Evolutionary conservation across 2,888 invertebrate genomes (phyloP).

Genomic region (Leptodirus hochenwartii): DNA sequence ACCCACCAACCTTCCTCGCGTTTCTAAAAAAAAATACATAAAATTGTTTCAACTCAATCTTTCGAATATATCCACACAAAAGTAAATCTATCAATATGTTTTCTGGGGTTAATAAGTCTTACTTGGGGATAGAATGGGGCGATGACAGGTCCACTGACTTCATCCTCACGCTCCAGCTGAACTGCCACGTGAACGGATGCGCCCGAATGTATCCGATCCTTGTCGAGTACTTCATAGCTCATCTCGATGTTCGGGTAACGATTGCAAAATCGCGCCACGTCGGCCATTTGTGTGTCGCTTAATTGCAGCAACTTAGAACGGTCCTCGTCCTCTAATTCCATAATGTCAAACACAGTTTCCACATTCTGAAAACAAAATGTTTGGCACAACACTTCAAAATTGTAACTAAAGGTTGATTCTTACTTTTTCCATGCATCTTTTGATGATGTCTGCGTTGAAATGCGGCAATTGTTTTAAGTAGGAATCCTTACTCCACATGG

Average conservation of each 20-base stretch:
- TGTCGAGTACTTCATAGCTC: conserved; percentile 73
- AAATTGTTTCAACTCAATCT: no score
- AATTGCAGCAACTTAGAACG: conserved; percentile 62
- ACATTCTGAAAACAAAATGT: conserved; percentile 33
- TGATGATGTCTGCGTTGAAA: conserved; percentile 74
- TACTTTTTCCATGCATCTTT: conserved; percentile 79
- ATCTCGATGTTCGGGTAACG: conserved; percentile 97
- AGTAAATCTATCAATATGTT: conserved; percentile 2
- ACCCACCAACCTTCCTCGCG: conserved; percentile 96
- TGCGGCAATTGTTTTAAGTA: conserved; percentile 95
- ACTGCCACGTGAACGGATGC: conserved; percentile 81
- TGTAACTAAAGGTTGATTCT: conserved; percentile 6
- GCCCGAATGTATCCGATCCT: conserved; percentile 60
- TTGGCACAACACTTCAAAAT: neutral
- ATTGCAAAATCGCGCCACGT: conserved; percentile 97
- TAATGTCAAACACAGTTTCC: conserved; percentile 88
- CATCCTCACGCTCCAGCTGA: conserved; percentile 90
- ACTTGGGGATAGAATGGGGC: conserved; percentile 97
- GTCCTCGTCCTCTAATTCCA: conserved; percentile 88
- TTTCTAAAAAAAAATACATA: conserved; percentile 36
- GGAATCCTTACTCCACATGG: conserved; percentile 99
- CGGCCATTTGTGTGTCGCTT: conserved; percentile 79
- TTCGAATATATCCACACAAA: conserved; percentile 5
- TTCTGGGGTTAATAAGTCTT: no score
- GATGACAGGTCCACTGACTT: conserved; percentile 89